Evolutionary conservation across 1,140 invertebrate species (phyloP), one percentile per base, ranked within the genome.

Genomic region (Saxidomus purpurata): DNA sequence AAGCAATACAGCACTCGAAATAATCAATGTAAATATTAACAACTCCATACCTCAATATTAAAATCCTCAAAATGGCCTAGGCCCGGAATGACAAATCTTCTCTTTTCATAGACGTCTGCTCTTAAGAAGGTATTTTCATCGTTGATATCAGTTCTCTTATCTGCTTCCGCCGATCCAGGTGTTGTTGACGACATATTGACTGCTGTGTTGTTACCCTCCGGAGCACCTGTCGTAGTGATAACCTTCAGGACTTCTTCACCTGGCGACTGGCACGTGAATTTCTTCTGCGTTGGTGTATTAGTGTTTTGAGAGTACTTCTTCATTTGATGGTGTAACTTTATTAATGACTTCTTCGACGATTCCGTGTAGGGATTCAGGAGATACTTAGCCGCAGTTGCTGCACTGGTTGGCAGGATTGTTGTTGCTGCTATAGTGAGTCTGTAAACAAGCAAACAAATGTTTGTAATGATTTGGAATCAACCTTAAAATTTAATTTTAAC

Each of bases 51-150:
- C 93, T 95, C 94, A 47, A 97, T 96, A 40, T 93, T 95, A 88
- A 97, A 97, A 84, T 95, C 93, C 36, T 95, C 94, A 89, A 94
- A 97, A 91, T 97, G 97, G 40, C 93, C 93, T 13, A 97, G 94
- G 52, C 94, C 94, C 19, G 92, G 91, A 0, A 97, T 90, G 28
- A 89, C 82, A 19, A 94, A 83, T 34, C 90, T 59, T 34, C 89
- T 92, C 67, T 90, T 89, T 55, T 89, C 87, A 74, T 94, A 93
- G 49, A 94, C 92, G n/a, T 91, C 90, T 13, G 90, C 92, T 67
- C 92, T 89, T 76, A 84, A 86, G 61, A 52, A 87, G 0, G 81
- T 55, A 28, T 86, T 86, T 25, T 76, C 67, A 15, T 38, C 79
- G 6, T 15, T 49, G 0, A 49, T 11, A 43, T 67, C 49, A 15